Conservation (phyloP, 2,797 vertebrate species). For the Epinephelus malabaricus region DNA sequence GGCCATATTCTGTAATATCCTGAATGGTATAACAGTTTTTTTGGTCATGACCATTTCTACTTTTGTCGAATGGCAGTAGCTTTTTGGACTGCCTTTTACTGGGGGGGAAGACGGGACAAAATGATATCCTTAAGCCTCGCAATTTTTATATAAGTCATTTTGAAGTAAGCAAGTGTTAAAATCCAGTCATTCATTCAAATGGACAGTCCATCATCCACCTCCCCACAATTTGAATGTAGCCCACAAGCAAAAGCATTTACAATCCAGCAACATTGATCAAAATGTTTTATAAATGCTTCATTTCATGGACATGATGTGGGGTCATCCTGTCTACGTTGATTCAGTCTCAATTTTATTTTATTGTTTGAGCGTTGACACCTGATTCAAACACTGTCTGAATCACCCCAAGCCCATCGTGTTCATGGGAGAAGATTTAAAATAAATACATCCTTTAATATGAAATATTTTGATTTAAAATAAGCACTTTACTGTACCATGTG, state of each 20-base stretch:
- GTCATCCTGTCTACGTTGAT: conserved; percentile 35
- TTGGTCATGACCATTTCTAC: conserved; percentile 81
- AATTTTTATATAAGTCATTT: conserved; percentile 68
- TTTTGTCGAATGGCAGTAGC: conserved; percentile 66
- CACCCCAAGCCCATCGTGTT: conserved; percentile 56
- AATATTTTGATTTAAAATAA: conserved; percentile 84
- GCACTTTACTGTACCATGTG: conserved; percentile 91
- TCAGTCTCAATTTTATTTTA: conserved; percentile 49
- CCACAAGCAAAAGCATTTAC: conserved; percentile 74
- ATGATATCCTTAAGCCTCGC: conserved; percentile 57
- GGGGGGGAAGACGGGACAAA: conserved; percentile 50
- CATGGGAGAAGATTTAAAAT: conserved; percentile 65
- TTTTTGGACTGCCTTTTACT: conserved; percentile 78
- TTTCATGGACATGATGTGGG: conserved; percentile 44
- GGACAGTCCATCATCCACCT: conserved; percentile 58
- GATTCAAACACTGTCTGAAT: conserved; percentile 69
- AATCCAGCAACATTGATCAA: conserved; percentile 67
- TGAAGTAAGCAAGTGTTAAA: conserved; percentile 72
- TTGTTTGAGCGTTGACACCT: conserved; percentile 38
- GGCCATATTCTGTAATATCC: conserved; percentile 70
- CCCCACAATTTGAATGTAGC: conserved; percentile 77
- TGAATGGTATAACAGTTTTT: conserved; percentile 65
- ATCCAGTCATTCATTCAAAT: conserved; percentile 62
- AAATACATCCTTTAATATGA: conserved; percentile 68
- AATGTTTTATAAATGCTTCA: conserved; percentile 53